Evolutionary conservation across 1,140 invertebrate species (phyloP), one percentile per base, ranked within the genome.

Genomic region (Lordiphosa mommai): DNA sequence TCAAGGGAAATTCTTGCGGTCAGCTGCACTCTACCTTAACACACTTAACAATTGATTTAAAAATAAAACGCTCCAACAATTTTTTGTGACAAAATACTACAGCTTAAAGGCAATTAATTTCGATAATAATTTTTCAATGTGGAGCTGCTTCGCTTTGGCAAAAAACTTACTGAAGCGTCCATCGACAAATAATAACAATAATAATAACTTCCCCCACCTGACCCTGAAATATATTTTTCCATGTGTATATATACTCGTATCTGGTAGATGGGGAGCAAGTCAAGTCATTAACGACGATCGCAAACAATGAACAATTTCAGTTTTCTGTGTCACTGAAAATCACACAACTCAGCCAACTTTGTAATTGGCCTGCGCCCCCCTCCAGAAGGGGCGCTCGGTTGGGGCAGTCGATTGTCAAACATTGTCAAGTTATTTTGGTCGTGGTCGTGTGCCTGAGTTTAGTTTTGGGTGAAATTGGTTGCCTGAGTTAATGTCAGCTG

Each of bases 231-330:
- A 43, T 43, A 43, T 43, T 43, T 43, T 43, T 27, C 20, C 23
- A 49, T 61, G 50, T 36, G 57, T 61, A 46, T 38, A 58, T 23
- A 14, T 23, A 16, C 33, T 20, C 41, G 20, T 47, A 23, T n/a
- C 2, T 4, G 9, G 17, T 32, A n/a, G 16, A 72, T 66, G 65
- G 65, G 40, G 53, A 68, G 65, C 63, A 69, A 69, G 63, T 50
- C 48, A 36, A 43, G 60, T 73, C 71, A 73, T 72, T 72, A 66
- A 73, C 64, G 69, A 73, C 64, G 69, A 73, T 67, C 63, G 72
- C 71, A 70, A 72, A 73, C 71, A 73, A 73, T 74, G 70, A 72
- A 74, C 69, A 74, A 74, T 74, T 74, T 72, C 69, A 58, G 70
- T 65, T 74, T 73, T 74, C 72, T 74, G 69, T 74, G 72, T 74